Base-by-base conservation (phyloP, 2,113 vertebrate genomes). In the Conger conger region DNA sequence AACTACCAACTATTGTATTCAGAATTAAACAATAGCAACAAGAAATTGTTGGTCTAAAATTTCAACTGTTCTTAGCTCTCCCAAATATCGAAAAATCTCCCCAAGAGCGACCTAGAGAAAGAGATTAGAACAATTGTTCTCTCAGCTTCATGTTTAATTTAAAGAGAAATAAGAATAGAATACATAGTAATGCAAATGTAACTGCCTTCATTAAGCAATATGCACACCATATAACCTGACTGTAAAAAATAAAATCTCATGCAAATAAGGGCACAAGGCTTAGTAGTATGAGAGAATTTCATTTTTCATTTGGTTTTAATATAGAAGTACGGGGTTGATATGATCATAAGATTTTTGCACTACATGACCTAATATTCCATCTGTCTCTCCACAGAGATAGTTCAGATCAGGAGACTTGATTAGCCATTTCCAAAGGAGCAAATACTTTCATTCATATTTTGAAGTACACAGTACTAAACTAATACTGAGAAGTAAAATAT, bases 41-140 rank as follows among this genome's bases (percentile, higher is more conserved):
- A n/a, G n/a, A n/a, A n/a, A n/a, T n/a, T n/a, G n/a, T n/a, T n/a
- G n/a, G n/a, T n/a, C n/a, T n/a, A n/a, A n/a, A n/a, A n/a, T n/a
- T n/a, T n/a, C n/a, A n/a, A n/a, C n/a, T n/a, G n/a, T n/a, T n/a
- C n/a, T n/a, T n/a, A n/a, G n/a, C n/a, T n/a, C n/a, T n/a, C n/a
- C n/a, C n/a, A n/a, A n/a, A n/a, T n/a, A n/a, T n/a, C n/a, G n/a
- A n/a, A n/a, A n/a, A n/a, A n/a, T n/a, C n/a, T n/a, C n/a, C n/a
- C n/a, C n/a, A n/a, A 83, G 23, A 30, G 40, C 83, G 81, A 91
- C 87, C 87, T 87, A 80, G 80, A 68, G 9, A 82, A 89, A 89
- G 83, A 80, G 88, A 42, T n/a, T n/a, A n/a, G n/a, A n/a, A n/a
- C n/a, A n/a, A n/a, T n/a, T n/a, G n/a, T n/a, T n/a, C 57, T 82